Percentiles rank a stretch among this genome's conserved stretches.
Evolutionary conservation across 92 coral and sea anemone species (phyloP).

Genomic region (Anthopleura xanthogrammica): DNA sequence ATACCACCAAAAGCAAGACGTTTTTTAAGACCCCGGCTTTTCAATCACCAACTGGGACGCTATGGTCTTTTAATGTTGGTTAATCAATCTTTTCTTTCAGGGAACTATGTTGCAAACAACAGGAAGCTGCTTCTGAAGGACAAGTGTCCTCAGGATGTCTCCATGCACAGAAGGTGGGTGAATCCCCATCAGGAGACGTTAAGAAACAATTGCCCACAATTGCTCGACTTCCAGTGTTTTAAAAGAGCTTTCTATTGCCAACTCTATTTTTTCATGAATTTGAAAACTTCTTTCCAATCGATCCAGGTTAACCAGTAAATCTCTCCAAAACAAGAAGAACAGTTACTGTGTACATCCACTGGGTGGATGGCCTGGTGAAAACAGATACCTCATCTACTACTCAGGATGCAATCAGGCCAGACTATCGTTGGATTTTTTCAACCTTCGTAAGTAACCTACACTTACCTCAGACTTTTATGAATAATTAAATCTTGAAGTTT

Average conservation of each 20-base stretch:
- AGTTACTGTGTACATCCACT: constrained; percentile 12
- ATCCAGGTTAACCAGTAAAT: constrained; percentile 34
- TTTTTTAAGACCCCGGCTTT: neutral
- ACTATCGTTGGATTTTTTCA: constrained; percentile 18
- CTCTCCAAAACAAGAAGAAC: constrained; percentile 20
- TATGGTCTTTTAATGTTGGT: neutral
- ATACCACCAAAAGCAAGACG: neutral
- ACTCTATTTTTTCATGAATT: no score
- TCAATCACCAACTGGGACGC: neutral
- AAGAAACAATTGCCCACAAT: no score
- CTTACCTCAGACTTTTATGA: no score
- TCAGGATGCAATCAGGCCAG: constrained; percentile 10
- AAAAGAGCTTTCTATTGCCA: no score
- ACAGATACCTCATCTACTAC: constrained; percentile 8
- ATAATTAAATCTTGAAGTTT: no score
- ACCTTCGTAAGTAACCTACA: constrained; percentile 12
- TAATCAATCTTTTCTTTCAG: neutral
- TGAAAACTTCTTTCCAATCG: no score
- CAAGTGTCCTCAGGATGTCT: neutral
- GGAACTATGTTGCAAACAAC: neutral
- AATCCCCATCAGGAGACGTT: no score
- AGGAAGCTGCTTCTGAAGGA: constrained; percentile 8
- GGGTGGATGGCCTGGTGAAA: constrained; percentile 25
- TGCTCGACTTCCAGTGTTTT: no score
- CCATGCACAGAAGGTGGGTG: constrained; percentile 8